Percentiles rank a stretch among this genome's conserved stretches.
These are phyloP conservation scores for Lepetodrilus schrolli DNA, from an alignment of 2,888 invertebrate species.

Conservation along the genomic window DNA sequence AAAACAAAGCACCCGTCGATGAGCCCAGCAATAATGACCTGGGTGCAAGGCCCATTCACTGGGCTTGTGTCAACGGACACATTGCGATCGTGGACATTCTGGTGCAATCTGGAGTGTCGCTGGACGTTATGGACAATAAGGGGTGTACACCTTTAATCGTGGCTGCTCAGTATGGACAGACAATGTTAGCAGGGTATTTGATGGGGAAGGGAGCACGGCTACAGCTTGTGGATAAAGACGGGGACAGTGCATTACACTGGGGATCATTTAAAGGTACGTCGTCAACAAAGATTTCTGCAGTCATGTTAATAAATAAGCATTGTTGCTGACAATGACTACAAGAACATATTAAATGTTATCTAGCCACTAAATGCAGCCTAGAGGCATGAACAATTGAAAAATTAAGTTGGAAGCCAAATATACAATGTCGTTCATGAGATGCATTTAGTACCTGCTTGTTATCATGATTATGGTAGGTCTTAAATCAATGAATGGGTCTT, in stretches of 20 bases:
- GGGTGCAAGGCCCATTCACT: conserved; percentile 92
- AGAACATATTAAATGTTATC: too few relatives aligned
- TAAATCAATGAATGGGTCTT: too few relatives aligned
- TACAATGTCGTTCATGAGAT: too few relatives aligned
- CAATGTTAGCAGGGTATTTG: conserved; percentile 91
- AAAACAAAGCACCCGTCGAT: conserved; percentile 85
- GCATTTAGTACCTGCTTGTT: too few relatives aligned
- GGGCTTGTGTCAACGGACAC: conserved; percentile 95
- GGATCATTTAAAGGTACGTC: conserved; percentile 92
- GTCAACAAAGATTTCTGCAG: too few relatives aligned
- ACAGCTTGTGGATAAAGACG: conserved; percentile 91
- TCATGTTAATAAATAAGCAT: too few relatives aligned
- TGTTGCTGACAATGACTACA: too few relatives aligned
- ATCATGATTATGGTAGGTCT: too few relatives aligned
- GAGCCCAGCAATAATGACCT: conserved; percentile 90
- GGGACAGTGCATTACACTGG: conserved; percentile 95
- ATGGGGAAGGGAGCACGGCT: conserved; percentile 92
- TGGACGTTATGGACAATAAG: conserved; percentile 92
- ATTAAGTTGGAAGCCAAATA: too few relatives aligned
- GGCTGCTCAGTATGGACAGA: conserved; percentile 93
- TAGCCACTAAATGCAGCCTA: too few relatives aligned
- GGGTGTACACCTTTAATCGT: conserved; percentile 88
- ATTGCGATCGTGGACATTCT: conserved; percentile 88
- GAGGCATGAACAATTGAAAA: too few relatives aligned
- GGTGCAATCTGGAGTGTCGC: conserved; percentile 84